Conservation (phyloP, 2,888 invertebrate species). For the Parelbella ahira region DNA sequence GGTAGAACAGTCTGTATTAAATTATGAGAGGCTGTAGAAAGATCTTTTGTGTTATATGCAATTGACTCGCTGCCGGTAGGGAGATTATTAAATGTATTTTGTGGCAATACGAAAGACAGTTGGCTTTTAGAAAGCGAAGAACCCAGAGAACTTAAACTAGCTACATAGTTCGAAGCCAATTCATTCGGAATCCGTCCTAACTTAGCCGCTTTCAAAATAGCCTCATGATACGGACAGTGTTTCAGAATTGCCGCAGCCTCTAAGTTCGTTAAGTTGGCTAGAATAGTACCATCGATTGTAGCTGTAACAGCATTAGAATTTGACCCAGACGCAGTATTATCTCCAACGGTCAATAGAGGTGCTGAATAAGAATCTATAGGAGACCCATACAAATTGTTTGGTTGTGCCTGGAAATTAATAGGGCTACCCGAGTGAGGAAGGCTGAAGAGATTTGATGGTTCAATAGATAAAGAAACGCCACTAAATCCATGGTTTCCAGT, state of each 20-base stretch:
- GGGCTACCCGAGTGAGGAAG: constrained; percentile 71
- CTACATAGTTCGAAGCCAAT: constrained; percentile 73
- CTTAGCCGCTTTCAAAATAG: constrained; percentile 68
- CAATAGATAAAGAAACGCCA: constrained; percentile 64
- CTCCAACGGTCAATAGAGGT: constrained; percentile 71
- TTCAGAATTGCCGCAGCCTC: constrained; percentile 73
- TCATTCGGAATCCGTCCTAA: constrained; percentile 69
- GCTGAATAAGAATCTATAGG: constrained; percentile 76
- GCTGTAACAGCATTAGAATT: constrained; percentile 57
- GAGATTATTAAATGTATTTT: constrained; percentile 48
- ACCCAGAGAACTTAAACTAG: constrained; percentile 75
- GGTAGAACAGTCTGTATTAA: constrained; percentile 51
- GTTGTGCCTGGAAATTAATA: constrained; percentile 67
- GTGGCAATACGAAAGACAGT: constrained; percentile 45
- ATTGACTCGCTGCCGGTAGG: constrained; percentile 48
- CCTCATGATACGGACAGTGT: constrained; percentile 76
- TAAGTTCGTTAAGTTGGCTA: constrained; percentile 59
- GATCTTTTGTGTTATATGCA: constrained; percentile 51
- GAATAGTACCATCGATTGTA: constrained; percentile 59
- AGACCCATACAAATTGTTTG: constrained; percentile 61
- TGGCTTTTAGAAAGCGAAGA: constrained; percentile 70
- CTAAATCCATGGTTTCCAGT: constrained; percentile 45
- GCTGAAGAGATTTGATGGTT: constrained; percentile 74
- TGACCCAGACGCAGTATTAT: constrained; percentile 73
- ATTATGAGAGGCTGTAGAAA: constrained; percentile 55